Conservation (phyloP, 2,797 vertebrate genomes). For the Phrynocephalus guinanensis region DNA sequence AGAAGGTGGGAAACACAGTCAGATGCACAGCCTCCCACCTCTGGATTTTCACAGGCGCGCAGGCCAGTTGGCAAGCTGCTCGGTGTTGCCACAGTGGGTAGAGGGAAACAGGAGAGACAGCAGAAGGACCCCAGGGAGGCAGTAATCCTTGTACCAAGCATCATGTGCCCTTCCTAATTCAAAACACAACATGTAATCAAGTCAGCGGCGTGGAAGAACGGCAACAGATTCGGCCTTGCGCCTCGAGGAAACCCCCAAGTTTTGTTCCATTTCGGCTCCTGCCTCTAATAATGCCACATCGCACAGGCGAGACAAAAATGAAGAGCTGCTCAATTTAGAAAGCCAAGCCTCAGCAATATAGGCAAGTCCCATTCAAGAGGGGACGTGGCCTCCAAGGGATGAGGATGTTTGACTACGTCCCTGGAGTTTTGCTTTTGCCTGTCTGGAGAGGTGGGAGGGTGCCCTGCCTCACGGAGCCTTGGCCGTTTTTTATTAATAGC, state of each 20-base stretch:
- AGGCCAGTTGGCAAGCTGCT: not conserved
- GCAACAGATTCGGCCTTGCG: not conserved
- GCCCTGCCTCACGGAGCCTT: not conserved
- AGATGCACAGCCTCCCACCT: not conserved
- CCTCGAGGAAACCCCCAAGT: too few relatives aligned
- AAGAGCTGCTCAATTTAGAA: not conserved
- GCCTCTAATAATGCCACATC: not conserved
- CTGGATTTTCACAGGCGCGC: slow-evolving; percentile 3
- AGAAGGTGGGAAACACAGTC: not conserved
- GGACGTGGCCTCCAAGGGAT: not conserved
- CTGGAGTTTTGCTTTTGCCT: not conserved
- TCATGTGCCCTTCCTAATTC: not conserved
- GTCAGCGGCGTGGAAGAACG: not conserved
- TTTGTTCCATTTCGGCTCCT: not conserved
- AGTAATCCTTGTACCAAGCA: not conserved
- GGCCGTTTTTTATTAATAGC: not conserved
- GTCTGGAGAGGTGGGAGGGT: not conserved
- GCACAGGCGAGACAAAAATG: not conserved
- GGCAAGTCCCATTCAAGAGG: not conserved
- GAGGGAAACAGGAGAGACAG: not conserved
- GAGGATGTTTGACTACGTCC: not conserved
- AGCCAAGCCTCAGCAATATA: not conserved
- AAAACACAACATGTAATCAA: not conserved
- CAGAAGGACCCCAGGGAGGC: slow-evolving; percentile 10
- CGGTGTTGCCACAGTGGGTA: not conserved